Conservation (phyloP, 1,140 invertebrate species). For the Atta texana region DNA sequence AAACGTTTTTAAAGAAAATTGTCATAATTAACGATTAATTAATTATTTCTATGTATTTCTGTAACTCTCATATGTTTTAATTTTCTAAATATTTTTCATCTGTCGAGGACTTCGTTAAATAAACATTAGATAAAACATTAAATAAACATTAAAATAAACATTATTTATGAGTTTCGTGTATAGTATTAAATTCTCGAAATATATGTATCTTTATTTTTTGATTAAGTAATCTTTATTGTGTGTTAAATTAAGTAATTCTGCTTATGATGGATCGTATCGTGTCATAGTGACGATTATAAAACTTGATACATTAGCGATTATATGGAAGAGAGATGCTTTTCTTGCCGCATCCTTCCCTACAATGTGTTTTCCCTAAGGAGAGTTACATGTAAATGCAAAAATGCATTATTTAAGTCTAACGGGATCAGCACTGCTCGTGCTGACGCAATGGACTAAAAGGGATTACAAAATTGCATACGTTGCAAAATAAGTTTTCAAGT, state of each 20-base stretch:
- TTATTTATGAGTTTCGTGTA: background rate
- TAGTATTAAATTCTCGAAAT: background rate
- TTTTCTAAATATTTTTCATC: background rate
- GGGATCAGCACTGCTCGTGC: constrained; percentile 3
- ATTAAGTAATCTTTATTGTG: background rate
- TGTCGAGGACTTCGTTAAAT: background rate
- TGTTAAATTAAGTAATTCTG: constrained; percentile 21
- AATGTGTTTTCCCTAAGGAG: constrained; percentile 42
- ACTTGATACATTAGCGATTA: constrained; percentile 49
- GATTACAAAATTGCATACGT: constrained; percentile 35
- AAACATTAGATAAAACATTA: background rate
- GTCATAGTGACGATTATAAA: constrained; percentile 16
- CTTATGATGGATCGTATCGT: constrained; percentile 5
- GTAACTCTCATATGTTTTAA: background rate
- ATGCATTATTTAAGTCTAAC: constrained; percentile 53
- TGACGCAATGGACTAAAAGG: constrained; percentile 22
- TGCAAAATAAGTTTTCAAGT: constrained; percentile 34
- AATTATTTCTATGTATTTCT: background rate
- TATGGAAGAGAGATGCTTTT: constrained; percentile 19
- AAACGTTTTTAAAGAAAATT: constrained; percentile 38
- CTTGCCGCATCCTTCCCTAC: constrained; percentile 17
- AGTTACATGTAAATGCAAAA: constrained; percentile 59
- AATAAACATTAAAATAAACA: background rate
- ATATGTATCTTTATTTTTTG: background rate
- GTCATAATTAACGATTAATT: constrained; percentile 28